phyloP scores from a whole-genome alignment of 2,797 vertebrate genomes.

The Staurois parvus region DNA sequence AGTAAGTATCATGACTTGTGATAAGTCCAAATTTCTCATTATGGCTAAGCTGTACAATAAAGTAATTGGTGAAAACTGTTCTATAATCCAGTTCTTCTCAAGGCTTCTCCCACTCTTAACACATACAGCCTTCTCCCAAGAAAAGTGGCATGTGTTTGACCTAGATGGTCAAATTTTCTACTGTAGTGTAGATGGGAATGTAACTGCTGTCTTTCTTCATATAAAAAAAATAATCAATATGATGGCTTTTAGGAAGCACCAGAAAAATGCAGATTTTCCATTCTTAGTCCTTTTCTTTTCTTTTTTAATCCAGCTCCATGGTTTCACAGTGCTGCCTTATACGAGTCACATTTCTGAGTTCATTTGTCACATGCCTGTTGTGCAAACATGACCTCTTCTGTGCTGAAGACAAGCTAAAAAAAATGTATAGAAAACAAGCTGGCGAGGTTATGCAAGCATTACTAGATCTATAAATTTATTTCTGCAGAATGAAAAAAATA shows the following conservation, averaged over 20 bases:
- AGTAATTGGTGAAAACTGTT: too few relatives aligned
- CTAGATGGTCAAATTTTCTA: too few relatives aligned
- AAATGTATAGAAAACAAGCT: neutral
- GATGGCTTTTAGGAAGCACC: neutral
- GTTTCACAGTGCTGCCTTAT: slow-evolving; percentile 11
- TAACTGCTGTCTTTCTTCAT: neutral
- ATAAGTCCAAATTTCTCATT: neutral
- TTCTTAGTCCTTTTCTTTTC: too few relatives aligned
- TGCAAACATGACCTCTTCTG: slow-evolving; percentile 16
- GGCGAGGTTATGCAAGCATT: neutral
- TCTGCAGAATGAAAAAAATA: neutral
- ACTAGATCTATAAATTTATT: neutral
- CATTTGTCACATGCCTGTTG: slow-evolving; percentile 7
- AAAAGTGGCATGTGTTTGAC: too few relatives aligned
- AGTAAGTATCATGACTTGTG: slow-evolving; percentile 81
- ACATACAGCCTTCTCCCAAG: too few relatives aligned
- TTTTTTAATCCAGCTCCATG: neutral
- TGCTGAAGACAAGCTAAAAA: neutral
- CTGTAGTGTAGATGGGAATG: too few relatives aligned
- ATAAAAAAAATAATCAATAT: too few relatives aligned
- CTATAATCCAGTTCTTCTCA: too few relatives aligned
- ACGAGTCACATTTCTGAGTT: slow-evolving; percentile 16
- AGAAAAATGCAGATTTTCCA: too few relatives aligned
- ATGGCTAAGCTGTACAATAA: too few relatives aligned
- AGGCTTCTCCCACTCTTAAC: neutral